A percentile compares a stretch with the other conserved stretches of the same genome.
These are phyloP conservation scores for Hydrozoanthus gracilis DNA, from an alignment of 92 coral and sea anemone species.

Conservation along the genomic window DNA sequence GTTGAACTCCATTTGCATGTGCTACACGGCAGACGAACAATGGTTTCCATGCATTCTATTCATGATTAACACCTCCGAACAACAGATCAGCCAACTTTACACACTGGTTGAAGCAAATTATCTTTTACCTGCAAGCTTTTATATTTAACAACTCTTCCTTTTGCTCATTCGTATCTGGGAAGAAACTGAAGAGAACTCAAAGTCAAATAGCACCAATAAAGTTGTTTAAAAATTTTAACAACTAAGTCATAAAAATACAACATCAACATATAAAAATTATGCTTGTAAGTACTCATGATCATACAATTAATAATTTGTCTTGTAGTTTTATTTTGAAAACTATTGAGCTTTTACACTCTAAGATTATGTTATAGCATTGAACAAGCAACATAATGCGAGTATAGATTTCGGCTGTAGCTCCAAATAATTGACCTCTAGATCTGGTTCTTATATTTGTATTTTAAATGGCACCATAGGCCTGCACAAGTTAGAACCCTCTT, in stretches of 20 bases:
- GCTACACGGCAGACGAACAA: constrained; percentile 4
- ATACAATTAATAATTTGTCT: no score
- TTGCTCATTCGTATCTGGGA: constrained; percentile 12
- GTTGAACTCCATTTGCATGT: background rate
- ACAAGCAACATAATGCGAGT: no score
- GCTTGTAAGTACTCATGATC: no score
- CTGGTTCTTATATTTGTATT: no score
- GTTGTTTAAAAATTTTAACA: background rate
- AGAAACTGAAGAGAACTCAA: constrained; percentile 14
- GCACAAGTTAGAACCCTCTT: no score
- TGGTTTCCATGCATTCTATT: background rate
- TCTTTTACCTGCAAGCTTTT: constrained; percentile 8
- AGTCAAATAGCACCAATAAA: constrained; percentile 3
- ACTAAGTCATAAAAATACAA: background rate
- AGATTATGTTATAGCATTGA: no score
- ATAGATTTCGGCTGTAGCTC: no score
- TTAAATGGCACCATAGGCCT: no score
- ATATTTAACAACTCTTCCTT: background rate
- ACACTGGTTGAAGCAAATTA: background rate
- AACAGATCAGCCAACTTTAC: constrained; percentile 9
- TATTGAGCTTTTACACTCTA: no score
- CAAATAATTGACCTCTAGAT: no score
- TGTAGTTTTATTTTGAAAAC: no score
- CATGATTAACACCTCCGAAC: constrained; percentile 6
- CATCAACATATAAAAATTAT: no score